These are phyloP conservation scores for Suillia variegata DNA, from an alignment of 2,888 invertebrate genomes.

Conservation along the genomic window DNA sequence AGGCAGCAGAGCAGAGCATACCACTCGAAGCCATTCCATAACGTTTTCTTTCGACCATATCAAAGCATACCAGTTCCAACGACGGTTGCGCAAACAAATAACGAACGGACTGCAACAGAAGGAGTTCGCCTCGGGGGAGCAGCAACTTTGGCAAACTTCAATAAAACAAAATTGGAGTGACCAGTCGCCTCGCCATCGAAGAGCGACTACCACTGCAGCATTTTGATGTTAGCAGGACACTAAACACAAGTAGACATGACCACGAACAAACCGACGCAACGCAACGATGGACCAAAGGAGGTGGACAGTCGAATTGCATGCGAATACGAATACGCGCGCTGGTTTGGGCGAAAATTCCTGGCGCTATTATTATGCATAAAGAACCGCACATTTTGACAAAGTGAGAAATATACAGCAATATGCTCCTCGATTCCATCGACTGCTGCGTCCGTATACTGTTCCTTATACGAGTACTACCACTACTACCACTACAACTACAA, in stretches of 20 bases:
- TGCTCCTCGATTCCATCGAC: background rate
- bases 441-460: no score
- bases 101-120: constrained; percentile 6
- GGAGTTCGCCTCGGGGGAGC: background rate
- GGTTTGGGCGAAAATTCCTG: background rate
- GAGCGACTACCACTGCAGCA: constrained; percentile 12
- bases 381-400: constrained; percentile 37
- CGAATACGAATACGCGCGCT: constrained; percentile 13
- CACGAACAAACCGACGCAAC: constrained; percentile 19
- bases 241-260: constrained; percentile 34
- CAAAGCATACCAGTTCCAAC: no score
- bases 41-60: no score
- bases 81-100: no score
- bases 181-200: background rate
- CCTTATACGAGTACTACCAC: no score
- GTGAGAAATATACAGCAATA: constrained; percentile 38
- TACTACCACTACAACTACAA: constrained; percentile 6
- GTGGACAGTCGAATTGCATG: background rate
- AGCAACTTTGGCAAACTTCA: constrained; percentile 7
- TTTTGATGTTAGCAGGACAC: constrained; percentile 39
- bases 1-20: constrained; percentile 2
- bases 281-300: background rate
- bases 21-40: background rate
- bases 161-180: background rate
- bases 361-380: constrained; percentile 9